These are phyloP conservation scores for Corydoras sp. DNA, from an alignment of 2,113 vertebrate species.

Conservation along the genomic window DNA sequence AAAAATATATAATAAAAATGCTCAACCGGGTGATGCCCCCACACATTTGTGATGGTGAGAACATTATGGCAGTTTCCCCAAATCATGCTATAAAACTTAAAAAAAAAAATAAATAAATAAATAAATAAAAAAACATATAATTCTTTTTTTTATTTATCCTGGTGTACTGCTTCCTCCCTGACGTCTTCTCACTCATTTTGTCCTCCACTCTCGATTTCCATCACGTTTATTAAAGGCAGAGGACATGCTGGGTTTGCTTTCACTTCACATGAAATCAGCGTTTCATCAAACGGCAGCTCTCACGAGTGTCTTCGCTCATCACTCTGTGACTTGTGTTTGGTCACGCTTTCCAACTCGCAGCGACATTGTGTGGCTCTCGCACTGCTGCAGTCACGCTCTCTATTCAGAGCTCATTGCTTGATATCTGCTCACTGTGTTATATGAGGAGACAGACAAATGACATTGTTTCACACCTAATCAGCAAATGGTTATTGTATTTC, in stretches of 20 bases:
- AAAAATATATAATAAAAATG: neutral
- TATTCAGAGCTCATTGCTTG: neutral
- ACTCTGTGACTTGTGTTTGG: conserved; percentile 10
- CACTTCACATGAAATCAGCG: conserved; percentile 10
- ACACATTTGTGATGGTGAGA: too few relatives aligned
- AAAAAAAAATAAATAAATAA: too few relatives aligned
- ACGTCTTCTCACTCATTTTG: too few relatives aligned
- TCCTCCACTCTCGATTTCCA: conserved; percentile 1
- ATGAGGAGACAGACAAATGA: conserved; percentile 15
- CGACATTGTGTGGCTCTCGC: neutral
- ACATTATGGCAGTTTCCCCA: neutral
- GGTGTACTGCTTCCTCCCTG: neutral
- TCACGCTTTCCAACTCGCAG: neutral
- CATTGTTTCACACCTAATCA: conserved; percentile 4
- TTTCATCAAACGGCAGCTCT: neutral
- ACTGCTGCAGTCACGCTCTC: neutral
- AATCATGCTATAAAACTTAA: neutral
- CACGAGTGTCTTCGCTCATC: conserved; percentile 2
- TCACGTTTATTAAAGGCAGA: neutral
- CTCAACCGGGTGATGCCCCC: neutral
- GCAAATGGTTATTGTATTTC: neutral
- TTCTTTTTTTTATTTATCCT: neutral
- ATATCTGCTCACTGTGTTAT: conserved; percentile 1
- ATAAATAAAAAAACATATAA: neutral
- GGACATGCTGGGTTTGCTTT: neutral